Conservation (phyloP, 2,888 invertebrate genomes). For the Eurois occulta region DNA sequence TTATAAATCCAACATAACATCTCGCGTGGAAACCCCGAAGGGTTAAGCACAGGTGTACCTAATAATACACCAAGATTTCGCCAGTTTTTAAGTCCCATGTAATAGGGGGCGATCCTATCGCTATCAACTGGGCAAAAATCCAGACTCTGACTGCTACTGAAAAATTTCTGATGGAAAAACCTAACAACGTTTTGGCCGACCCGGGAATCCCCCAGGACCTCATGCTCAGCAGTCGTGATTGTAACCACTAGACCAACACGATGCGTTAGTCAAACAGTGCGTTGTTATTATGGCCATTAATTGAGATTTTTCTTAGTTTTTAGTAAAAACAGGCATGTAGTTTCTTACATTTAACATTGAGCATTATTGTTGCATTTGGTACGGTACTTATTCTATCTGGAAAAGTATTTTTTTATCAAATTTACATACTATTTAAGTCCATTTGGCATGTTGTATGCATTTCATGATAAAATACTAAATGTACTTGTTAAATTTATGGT, state of each 20-base stretch:
- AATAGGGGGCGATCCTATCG: neutral
- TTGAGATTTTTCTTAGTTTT: neutral
- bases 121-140: neutral
- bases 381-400: neutral
- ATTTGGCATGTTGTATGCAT: neutral
- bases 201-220: neutral
- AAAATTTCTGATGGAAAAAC: neutral
- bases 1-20: neutral
- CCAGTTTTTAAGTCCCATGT: neutral
- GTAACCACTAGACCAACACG: neutral
- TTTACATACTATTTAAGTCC: neutral
- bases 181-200: neutral
- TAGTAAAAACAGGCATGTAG: neutral
- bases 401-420: neutral
- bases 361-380: neutral
- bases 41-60: neutral
- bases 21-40: neutral
- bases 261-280: neutral
- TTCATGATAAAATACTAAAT: neutral
- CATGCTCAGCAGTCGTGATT: neutral
- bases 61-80: neutral
- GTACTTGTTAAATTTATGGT: neutral
- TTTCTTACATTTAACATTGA: neutral
- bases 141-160: neutral
- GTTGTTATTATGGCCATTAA: neutral